Conservation (phyloP, 2,797 vertebrate genomes). For the Carapus acus region DNA sequence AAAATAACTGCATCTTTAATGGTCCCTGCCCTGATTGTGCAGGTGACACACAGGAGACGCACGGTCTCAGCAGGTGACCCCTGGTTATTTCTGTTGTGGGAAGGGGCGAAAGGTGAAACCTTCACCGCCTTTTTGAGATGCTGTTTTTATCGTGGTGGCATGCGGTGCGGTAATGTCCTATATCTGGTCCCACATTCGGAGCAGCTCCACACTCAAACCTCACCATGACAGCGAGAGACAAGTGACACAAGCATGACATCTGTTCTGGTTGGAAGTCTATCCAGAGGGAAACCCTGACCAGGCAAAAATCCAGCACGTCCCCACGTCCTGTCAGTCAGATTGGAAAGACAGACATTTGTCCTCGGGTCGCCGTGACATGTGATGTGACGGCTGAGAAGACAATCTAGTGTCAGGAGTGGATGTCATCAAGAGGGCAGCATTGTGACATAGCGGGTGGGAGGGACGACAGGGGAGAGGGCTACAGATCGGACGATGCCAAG, state of each 20-base stretch:
- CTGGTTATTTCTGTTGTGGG: conserved; percentile 22
- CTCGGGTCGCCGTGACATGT: conserved; percentile 34
- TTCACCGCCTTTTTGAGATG: background rate
- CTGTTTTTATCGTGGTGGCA: too few relatives aligned
- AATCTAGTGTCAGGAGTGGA: conserved; percentile 19
- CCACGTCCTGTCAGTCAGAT: conserved; percentile 49
- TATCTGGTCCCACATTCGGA: conserved; percentile 17
- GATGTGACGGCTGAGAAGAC: conserved; percentile 17
- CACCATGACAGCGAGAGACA: conserved; percentile 5
- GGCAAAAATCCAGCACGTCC: conserved; percentile 22
- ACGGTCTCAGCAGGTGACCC: conserved; percentile 27
- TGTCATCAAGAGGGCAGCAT: conserved; percentile 37
- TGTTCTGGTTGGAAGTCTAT: conserved; percentile 12
- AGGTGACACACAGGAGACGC: conserved; percentile 29
- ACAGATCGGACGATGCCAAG: conserved; percentile 10
- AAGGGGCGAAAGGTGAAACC: conserved; percentile 37
- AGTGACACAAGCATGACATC: conserved; percentile 13
- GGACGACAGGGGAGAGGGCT: background rate
- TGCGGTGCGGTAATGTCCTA: background rate
- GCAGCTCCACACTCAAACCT: background rate
- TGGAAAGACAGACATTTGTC: conserved; percentile 55
- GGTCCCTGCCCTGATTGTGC: conserved; percentile 11
- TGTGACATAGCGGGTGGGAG: conserved; percentile 38
- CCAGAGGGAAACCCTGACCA: conserved; percentile 28
- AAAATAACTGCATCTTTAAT: conserved; percentile 37